Conservation (phyloP, 2,797 vertebrate genomes). For the Manis crassicaudata region DNA sequence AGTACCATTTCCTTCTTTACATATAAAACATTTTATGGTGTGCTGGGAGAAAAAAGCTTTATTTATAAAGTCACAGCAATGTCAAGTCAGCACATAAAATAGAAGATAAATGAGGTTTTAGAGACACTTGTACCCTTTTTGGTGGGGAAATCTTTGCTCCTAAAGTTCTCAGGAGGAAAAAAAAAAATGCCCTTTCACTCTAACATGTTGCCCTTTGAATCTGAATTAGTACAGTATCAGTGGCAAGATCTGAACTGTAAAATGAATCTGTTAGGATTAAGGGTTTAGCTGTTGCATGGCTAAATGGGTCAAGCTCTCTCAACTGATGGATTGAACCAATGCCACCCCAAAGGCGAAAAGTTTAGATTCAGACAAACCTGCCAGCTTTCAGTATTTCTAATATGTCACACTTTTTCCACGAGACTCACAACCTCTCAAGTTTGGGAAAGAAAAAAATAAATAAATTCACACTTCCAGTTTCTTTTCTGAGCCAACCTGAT, state of each 20-base stretch:
- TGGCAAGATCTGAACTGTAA: slow-evolving; percentile 75
- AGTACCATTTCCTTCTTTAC: background rate
- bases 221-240: slow-evolving; percentile 75
- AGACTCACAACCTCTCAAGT: slow-evolving; percentile 63
- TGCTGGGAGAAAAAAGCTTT: background rate
- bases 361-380: slow-evolving; percentile 68
- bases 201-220: slow-evolving; percentile 60
- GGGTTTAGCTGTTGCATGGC: slow-evolving; percentile 76
- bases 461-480: slow-evolving; percentile 47
- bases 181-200: slow-evolving; percentile 65
- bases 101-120: slow-evolving; percentile 13
- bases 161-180: slow-evolving; percentile 24
- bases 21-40: background rate
- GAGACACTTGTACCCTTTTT: background rate
- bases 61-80: slow-evolving; percentile 30
- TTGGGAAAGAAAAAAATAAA: slow-evolving; percentile 58
- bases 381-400: slow-evolving; percentile 67
- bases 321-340: slow-evolving; percentile 77
- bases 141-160: slow-evolving; percentile 41
- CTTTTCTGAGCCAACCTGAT: background rate
- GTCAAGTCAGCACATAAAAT: background rate
- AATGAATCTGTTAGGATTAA: slow-evolving; percentile 83
- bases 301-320: slow-evolving; percentile 77
- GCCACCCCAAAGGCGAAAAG: slow-evolving; percentile 44
- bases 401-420: slow-evolving; percentile 23